Conservation (phyloP, 1,140 invertebrate species). For the Dendrolimus punctatus region DNA sequence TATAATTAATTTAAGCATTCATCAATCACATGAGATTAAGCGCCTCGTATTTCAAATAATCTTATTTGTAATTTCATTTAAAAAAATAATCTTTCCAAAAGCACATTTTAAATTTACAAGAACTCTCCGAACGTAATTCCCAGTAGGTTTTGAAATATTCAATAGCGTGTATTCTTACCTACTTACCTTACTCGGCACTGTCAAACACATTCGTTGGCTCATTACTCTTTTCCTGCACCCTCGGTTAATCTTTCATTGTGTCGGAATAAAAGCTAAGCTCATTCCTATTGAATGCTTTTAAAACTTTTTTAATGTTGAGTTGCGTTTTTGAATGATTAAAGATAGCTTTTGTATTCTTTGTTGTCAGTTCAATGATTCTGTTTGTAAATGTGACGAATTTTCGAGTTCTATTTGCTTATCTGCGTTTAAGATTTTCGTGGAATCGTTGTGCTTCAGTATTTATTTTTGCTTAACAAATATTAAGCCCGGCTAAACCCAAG, state of each 20-base stretch:
- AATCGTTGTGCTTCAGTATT: too few relatives aligned
- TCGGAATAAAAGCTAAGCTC: slow-evolving; percentile 25
- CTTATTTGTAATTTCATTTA: neutral
- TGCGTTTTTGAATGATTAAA: slow-evolving; percentile 11
- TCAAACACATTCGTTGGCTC: slow-evolving; percentile 49
- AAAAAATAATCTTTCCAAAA: neutral
- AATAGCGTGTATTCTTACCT: slow-evolving; percentile 19
- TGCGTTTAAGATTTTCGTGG: too few relatives aligned
- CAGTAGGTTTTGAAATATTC: slow-evolving; percentile 41
- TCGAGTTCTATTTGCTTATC: too few relatives aligned
- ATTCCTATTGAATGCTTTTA: slow-evolving; percentile 34
- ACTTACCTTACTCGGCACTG: slow-evolving; percentile 25
- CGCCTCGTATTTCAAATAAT: too few relatives aligned
- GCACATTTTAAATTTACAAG: neutral
- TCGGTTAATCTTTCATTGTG: slow-evolving; percentile 55
- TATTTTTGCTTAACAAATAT: too few relatives aligned
- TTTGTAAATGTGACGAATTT: too few relatives aligned
- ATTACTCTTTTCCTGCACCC: slow-evolving; percentile 40
- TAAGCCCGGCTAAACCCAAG: too few relatives aligned
- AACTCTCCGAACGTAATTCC: slow-evolving; percentile 13
- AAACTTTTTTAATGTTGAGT: slow-evolving; percentile 26
- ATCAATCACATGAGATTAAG: too few relatives aligned
- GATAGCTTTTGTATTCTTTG: too few relatives aligned
- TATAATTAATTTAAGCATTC: too few relatives aligned
- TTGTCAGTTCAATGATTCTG: too few relatives aligned